phyloP scores from a whole-genome alignment of 2,797 vertebrate genomes.

The Peromyscus nudipes region DNA sequence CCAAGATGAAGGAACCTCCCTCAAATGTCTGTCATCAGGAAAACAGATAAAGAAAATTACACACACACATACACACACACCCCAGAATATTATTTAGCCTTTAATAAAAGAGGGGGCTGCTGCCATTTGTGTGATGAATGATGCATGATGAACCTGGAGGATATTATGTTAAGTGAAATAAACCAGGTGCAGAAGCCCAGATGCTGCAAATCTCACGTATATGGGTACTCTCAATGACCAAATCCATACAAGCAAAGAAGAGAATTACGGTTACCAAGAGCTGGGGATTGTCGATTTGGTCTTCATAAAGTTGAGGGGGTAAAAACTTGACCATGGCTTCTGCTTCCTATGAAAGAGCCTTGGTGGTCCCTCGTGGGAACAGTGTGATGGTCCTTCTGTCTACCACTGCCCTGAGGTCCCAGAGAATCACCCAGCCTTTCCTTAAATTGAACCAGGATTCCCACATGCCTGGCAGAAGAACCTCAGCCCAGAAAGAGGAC shows the following conservation, averaged over 20 bases:
- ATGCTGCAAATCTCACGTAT: not conserved
- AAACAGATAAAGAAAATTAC: constrained; percentile 1
- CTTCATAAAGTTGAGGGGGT: not conserved
- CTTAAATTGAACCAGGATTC: not conserved
- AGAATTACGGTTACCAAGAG: not conserved
- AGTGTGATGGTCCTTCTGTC: not conserved
- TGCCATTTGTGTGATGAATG: not conserved
- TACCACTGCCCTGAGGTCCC: too few relatives aligned
- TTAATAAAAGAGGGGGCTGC: not conserved
- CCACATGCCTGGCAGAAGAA: not conserved
- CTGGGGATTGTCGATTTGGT: not conserved
- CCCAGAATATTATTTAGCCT: not conserved
- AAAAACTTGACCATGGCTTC: not conserved
- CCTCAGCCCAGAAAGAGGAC: not conserved
- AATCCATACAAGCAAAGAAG: not conserved
- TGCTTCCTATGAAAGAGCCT: constrained; percentile 16
- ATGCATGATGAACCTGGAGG: not conserved
- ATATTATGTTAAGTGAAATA: constrained; percentile 56
- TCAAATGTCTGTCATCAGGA: not conserved
- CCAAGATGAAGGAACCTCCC: not conserved
- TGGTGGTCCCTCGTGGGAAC: not conserved
- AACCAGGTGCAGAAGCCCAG: constrained; percentile 59
- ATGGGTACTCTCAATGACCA: not conserved
- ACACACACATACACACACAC: not conserved
- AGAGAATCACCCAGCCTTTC: not conserved